Base-by-base conservation (phyloP, 2,888 invertebrate genomes). In the Watsonalla cultraria region DNA sequence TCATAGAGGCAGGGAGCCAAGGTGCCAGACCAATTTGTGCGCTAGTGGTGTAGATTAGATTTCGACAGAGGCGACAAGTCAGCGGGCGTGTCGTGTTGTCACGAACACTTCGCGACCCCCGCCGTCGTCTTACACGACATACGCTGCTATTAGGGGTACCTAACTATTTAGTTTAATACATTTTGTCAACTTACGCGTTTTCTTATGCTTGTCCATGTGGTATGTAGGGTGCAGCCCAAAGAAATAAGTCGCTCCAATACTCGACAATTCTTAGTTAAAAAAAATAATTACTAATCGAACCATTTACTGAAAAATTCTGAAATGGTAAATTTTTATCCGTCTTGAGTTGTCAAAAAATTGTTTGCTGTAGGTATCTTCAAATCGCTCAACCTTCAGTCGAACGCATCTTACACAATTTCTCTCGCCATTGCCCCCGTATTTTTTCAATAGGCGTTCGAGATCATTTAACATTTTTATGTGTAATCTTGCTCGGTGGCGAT, bases 401-500 rank as follows among this genome's bases (percentile, higher is more conserved):
- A 49, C 52, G 61, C 47, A 48, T 58, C 62, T 52, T 56, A 68
- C 66, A 72, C 82, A 82, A 84, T 85, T 85, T 82, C 78, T 68
- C 78, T 76, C 72, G 76, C 74, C 79, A 79, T 84, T 84, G 81
- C 82, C 82, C 80, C 78, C 74, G 76, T 77, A 81, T 86, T 89
- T 87, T 90, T 90, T 87, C 89, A 88, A 89, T 88, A 87, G 84
- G 79, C 86, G 86, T 88, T 89, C 85, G 71, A 82, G 86, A 86
- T 84, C 87, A 86, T 90, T 90, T 88, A 90, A 89, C 90, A 90
- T 90, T 90, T 90, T 90, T 90, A 90, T 90, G 90, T 90, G 87
- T 90, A 89, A 90, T 89, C 86, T 86, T 78, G 82, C 86, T 80
- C 70, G 82, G 78, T 81, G 82, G 84, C 82, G 86, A 87, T 86